Evolutionary conservation across 2,888 invertebrate genomes (phyloP).

Genomic region (Athalia rosae): DNA sequence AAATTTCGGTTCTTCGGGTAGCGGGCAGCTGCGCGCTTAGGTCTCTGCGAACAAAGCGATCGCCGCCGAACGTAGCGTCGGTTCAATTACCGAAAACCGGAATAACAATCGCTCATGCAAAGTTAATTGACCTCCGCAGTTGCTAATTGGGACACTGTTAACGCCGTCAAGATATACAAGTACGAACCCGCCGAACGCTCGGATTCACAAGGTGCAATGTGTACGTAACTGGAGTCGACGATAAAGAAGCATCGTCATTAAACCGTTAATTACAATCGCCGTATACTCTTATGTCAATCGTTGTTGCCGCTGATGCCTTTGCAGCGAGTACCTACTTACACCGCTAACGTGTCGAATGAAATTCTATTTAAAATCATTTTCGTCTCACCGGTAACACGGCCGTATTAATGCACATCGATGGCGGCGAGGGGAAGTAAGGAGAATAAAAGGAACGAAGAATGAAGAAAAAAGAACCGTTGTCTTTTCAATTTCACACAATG

Average conservation of each 20-base stretch:
- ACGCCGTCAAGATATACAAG: background rate
- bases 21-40: too few relatives aligned
- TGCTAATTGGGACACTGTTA: background rate
- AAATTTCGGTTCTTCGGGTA: too few relatives aligned
- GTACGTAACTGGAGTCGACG: constrained; percentile 1
- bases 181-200: background rate
- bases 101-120: background rate
- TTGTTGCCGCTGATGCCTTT: background rate
- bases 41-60: background rate
- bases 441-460: background rate
- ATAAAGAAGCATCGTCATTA: constrained; percentile 5
- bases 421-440: too few relatives aligned
- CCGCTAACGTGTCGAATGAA: background rate
- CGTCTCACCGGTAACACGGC: background rate
- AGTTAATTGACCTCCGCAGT: background rate
- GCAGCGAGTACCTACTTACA: background rate
- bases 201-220: constrained; percentile 1
- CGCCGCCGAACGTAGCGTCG: background rate
- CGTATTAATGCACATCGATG: background rate
- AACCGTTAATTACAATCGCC: constrained; percentile 15
- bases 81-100: background rate
- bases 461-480: background rate
- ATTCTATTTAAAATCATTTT: background rate
- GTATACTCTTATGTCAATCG: background rate
- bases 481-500: background rate